Evolutionary conservation across 2,113 vertebrate species (phyloP).

Genomic region (Lycaon pictus): DNA sequence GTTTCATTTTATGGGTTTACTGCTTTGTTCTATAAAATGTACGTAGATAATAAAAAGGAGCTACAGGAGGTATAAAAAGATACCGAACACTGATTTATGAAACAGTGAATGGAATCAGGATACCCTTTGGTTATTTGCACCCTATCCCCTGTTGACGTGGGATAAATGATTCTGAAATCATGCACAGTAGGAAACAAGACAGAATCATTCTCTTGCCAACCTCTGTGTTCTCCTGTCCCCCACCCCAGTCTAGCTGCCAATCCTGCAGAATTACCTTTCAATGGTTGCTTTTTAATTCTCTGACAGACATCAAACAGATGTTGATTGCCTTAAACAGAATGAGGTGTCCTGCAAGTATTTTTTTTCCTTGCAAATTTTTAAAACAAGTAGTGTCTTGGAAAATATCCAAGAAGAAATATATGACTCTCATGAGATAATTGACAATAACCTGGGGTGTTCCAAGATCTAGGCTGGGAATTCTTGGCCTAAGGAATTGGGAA

Average conservation of each 20-base stretch:
- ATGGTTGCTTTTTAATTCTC: constrained; percentile 21
- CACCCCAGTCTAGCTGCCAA: background rate
- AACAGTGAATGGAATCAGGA: background rate
- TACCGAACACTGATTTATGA: background rate
- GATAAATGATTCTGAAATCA: constrained; percentile 22
- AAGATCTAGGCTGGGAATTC: constrained; percentile 2
- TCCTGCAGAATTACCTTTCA: background rate
- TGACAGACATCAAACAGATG: constrained; percentile 12
- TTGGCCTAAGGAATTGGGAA: background rate
- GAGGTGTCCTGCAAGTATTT: background rate
- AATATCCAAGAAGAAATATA: constrained; percentile 1
- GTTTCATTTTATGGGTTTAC: background rate
- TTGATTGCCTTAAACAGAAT: background rate
- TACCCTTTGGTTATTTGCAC: background rate
- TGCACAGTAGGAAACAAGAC: background rate
- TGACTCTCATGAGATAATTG: constrained; percentile 31
- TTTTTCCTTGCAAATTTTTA: constrained; percentile 45
- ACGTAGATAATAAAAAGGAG: background rate
- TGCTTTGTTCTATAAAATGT: constrained; percentile 30
- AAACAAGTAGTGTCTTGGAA: constrained; percentile 59
- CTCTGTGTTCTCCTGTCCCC: background rate
- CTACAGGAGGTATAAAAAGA: background rate
- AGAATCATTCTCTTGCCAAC: background rate
- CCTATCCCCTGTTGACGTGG: background rate
- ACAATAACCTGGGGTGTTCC: background rate